These are phyloP conservation scores for Spongilla lacustris DNA, from an alignment of 37 sponge, comb jelly and placozoan genomes.

Conservation along the genomic window DNA sequence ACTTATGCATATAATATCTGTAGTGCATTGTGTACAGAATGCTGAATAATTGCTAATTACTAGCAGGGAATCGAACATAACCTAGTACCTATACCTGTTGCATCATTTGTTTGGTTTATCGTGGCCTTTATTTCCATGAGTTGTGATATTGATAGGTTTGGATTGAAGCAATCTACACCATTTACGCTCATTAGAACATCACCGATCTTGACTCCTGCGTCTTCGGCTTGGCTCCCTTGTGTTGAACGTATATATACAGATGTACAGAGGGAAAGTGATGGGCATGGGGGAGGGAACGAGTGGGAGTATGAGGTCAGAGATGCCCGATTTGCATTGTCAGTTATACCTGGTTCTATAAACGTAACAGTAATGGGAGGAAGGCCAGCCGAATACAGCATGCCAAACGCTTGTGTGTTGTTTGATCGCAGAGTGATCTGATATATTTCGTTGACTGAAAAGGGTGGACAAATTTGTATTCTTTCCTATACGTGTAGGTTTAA, in stretches of 20 bases:
- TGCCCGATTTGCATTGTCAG: background rate
- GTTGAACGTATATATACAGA: too few relatives aligned
- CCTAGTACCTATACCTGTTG: too few relatives aligned
- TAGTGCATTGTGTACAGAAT: too few relatives aligned
- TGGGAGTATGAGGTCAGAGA: background rate
- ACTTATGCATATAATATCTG: too few relatives aligned
- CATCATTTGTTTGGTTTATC: slow-evolving; percentile 14
- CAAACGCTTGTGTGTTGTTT: slow-evolving; percentile 12
- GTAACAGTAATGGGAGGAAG: slow-evolving; percentile 50
- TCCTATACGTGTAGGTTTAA: too few relatives aligned
- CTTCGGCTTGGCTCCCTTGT: slow-evolving; percentile 40
- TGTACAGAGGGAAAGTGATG: background rate
- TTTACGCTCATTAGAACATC: slow-evolving; percentile 56
- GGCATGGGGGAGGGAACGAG: background rate
- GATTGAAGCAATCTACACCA: slow-evolving; percentile 35
- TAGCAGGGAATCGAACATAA: too few relatives aligned
- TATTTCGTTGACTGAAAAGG: too few relatives aligned
- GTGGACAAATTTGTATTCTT: too few relatives aligned
- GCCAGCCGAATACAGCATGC: slow-evolving; percentile 44
- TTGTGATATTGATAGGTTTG: background rate
- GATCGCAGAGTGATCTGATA: background rate
- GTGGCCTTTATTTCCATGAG: slow-evolving; percentile 42
- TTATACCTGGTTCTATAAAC: slow-evolving; percentile 38
- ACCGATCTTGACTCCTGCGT: slow-evolving; percentile 45
- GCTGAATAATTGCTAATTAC: too few relatives aligned